Evolutionary conservation across 2,888 invertebrate genomes (phyloP).

Genomic region (Cantharis rustica): DNA sequence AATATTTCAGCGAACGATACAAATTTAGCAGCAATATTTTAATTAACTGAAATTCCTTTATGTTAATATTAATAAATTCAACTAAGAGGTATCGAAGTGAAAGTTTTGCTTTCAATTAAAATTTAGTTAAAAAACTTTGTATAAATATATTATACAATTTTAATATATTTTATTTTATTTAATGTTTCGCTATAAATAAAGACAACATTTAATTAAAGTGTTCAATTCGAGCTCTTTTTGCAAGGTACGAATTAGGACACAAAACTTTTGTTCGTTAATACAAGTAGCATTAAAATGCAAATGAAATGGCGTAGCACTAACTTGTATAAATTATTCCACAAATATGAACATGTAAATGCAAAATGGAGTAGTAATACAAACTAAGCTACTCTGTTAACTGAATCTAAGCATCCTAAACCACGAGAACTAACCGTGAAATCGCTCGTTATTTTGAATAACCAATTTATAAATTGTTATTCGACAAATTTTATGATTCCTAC

Average conservation of each 20-base stretch:
- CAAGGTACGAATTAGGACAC: slow-evolving; percentile 3
- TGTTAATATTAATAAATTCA: not conserved
- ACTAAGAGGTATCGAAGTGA: not conserved
- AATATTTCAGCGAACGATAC: not conserved
- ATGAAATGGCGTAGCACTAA: slow-evolving; percentile 13
- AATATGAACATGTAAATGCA: slow-evolving; percentile 23
- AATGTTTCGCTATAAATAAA: not conserved
- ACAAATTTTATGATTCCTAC: not conserved
- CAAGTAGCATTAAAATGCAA: slow-evolving; percentile 18
- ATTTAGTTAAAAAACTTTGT: not conserved
- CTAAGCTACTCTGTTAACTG: slow-evolving; percentile 18
- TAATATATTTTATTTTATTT: not conserved
- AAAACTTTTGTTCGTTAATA: slow-evolving; percentile 10
- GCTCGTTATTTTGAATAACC: slow-evolving; percentile 12
- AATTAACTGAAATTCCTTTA: not conserved
- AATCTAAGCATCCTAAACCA: slow-evolving; percentile 10
- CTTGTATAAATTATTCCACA: slow-evolving; percentile 16
- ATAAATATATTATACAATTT: not conserved
- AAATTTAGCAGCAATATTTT: not conserved
- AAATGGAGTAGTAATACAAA: slow-evolving; percentile 19
- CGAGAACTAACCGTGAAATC: slow-evolving; percentile 14
- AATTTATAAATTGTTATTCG: slow-evolving; percentile 4
- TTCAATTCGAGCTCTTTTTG: slow-evolving; percentile 1
- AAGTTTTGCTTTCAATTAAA: not conserved
- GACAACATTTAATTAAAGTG: not conserved